These are phyloP conservation scores for Meandrina meandrites DNA, from an alignment of 92 coral and sea anemone genomes.

Conservation along the genomic window DNA sequence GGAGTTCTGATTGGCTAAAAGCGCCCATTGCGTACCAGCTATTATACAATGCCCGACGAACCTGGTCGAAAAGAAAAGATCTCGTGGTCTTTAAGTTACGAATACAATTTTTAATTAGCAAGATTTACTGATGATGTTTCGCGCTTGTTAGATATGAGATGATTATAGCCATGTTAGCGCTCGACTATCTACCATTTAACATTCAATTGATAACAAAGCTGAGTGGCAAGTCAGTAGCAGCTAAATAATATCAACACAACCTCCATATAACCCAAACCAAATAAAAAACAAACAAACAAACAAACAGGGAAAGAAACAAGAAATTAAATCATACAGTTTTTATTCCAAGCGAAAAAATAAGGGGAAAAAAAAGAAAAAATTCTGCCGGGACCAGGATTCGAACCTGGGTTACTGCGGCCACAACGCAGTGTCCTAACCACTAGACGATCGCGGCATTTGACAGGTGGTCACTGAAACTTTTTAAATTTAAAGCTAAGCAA, in stretches of 20 bases:
- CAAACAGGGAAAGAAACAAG: neutral
- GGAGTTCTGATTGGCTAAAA: too few relatives aligned
- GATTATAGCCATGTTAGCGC: too few relatives aligned
- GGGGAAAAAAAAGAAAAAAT: neutral
- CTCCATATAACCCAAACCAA: too few relatives aligned
- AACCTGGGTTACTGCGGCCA: conserved; percentile 93
- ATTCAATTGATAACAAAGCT: neutral
- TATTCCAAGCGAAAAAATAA: neutral
- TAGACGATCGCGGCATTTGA: conserved; percentile 42
- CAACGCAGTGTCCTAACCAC: conserved; percentile 89
- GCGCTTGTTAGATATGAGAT: too few relatives aligned
- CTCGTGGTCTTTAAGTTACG: too few relatives aligned
- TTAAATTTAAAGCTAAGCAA: neutral
- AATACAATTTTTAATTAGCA: too few relatives aligned
- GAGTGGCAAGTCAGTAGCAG: neutral
- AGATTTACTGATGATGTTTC: too few relatives aligned
- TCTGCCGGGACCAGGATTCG: conserved; percentile 89
- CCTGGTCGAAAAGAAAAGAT: too few relatives aligned
- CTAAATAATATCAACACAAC: neutral
- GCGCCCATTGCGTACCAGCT: too few relatives aligned
- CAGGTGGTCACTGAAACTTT: neutral
- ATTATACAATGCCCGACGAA: too few relatives aligned
- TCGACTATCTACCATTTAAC: neutral
- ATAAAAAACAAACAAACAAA: neutral
- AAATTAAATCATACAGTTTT: neutral